Conservation (phyloP, 2,797 vertebrate species). For the Lagocephalus sceleratus region DNA sequence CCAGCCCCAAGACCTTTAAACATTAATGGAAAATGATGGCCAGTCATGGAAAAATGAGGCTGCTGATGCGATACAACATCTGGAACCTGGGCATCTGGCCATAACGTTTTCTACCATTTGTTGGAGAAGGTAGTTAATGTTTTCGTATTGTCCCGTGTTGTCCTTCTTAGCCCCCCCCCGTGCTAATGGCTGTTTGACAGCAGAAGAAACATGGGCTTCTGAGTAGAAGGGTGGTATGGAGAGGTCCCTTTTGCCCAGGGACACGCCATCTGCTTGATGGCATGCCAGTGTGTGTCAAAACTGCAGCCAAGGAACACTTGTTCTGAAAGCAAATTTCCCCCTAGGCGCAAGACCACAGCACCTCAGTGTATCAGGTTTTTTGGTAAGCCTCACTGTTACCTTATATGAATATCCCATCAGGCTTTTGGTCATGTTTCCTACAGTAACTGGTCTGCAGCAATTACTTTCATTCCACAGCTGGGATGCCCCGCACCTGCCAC, state of each 20-base stretch:
- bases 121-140: constrained; percentile 38
- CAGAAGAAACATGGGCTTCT: constrained; percentile 49
- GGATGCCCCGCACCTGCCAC: constrained; percentile 52
- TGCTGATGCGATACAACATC: neutral
- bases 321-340: constrained; percentile 67
- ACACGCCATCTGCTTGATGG: constrained; percentile 74
- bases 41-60: neutral
- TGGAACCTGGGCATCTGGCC: neutral
- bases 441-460: constrained; percentile 34
- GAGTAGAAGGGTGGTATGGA: constrained; percentile 41
- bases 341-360: constrained; percentile 41
- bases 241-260: constrained; percentile 48
- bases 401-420: constrained; percentile 41
- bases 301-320: constrained; percentile 68
- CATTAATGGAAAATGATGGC: constrained; percentile 3
- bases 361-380: constrained; percentile 42
- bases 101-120: constrained; percentile 14
- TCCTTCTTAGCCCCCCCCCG: constrained; percentile 46
- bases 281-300: constrained; percentile 71
- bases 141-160: constrained; percentile 43
- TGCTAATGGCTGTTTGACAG: constrained; percentile 59
- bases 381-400: constrained; percentile 42
- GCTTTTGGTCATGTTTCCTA: constrained; percentile 35
- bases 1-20: neutral
- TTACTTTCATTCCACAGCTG: constrained; percentile 49